Evolutionary conservation across 2,797 vertebrate genomes (phyloP).

Genomic region (Dryobates pubescens): DNA sequence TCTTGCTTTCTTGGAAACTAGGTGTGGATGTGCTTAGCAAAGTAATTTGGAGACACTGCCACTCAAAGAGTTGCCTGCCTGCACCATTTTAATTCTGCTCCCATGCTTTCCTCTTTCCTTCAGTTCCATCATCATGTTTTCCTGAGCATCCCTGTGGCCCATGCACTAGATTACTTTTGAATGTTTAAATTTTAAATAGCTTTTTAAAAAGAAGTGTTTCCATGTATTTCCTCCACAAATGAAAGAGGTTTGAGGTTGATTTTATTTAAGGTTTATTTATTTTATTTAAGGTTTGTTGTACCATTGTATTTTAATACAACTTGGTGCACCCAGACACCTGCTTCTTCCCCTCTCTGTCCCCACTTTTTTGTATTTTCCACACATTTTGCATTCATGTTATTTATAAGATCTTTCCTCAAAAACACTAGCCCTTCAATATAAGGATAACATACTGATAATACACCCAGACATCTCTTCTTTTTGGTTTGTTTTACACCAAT

Average conservation of each 20-base stretch:
- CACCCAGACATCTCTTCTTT: background rate
- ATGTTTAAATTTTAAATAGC: background rate
- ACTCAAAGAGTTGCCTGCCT: background rate
- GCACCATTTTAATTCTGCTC: background rate
- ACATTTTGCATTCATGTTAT: background rate
- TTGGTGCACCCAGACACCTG: background rate
- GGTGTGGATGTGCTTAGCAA: background rate
- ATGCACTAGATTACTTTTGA: background rate
- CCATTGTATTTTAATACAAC: background rate
- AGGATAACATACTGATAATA: background rate
- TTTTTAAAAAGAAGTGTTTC: background rate
- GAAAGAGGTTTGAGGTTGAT: background rate
- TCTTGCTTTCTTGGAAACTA: slow-evolving; percentile 40
- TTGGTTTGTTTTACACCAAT: background rate
- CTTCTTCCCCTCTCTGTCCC: background rate
- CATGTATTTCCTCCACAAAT: background rate
- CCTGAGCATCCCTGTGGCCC: background rate
- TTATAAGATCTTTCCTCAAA: background rate
- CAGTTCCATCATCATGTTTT: background rate
- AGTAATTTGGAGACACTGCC: background rate
- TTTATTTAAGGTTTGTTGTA: background rate
- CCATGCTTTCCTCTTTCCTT: background rate
- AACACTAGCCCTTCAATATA: background rate
- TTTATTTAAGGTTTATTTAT: background rate
- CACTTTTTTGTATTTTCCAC: background rate